Conservation (phyloP, 2,888 invertebrate species). For the Scaptomyza reducta region DNA sequence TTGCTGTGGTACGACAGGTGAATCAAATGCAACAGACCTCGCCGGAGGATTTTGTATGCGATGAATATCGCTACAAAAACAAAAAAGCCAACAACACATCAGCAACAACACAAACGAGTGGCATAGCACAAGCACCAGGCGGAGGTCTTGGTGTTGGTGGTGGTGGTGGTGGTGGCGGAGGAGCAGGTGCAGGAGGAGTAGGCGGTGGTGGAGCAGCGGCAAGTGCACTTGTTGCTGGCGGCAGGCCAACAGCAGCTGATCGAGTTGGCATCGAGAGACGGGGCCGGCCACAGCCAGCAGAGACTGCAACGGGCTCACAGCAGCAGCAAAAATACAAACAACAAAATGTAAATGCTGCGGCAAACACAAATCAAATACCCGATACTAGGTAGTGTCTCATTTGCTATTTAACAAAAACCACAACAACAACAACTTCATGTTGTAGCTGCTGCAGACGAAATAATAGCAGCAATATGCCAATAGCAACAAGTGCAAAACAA, state of each 20-base stretch:
- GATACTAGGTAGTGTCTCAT: conserved; percentile 85
- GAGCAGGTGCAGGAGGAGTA: conserved; percentile 31
- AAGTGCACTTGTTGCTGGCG: conserved; percentile 66
- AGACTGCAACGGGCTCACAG: conserved; percentile 76
- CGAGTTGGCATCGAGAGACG: conserved; percentile 81
- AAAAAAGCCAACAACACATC: conserved; percentile 75
- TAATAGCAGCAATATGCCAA: conserved; percentile 50
- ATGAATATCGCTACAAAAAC: conserved; percentile 80
- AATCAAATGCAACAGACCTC: conserved; percentile 84
- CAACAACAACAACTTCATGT: conserved; percentile 49
- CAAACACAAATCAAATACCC: conserved; percentile 84
- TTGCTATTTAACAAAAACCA: conserved; percentile 43
- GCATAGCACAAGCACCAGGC: conserved; percentile 60
- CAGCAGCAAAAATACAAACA: conserved; percentile 81
- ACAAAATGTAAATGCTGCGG: conserved; percentile 75
- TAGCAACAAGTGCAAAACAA: conserved; percentile 43
- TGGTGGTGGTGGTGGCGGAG: conserved; percentile 32
- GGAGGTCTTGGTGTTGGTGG: conserved; percentile 41
- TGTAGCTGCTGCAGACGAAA: conserved; percentile 44
- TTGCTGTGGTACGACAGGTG: conserved; percentile 75
- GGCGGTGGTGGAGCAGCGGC: conserved; percentile 61
- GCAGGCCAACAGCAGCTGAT: conserved; percentile 78
- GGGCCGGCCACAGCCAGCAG: conserved; percentile 80
- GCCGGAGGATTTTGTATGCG: conserved; percentile 83
- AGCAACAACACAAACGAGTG: conserved; percentile 75